Percentiles rank a stretch among this genome's conserved stretches.
These are phyloP conservation scores for Sapayoa aenigma DNA, from an alignment of 2,113 vertebrate genomes.

Conservation along the genomic window DNA sequence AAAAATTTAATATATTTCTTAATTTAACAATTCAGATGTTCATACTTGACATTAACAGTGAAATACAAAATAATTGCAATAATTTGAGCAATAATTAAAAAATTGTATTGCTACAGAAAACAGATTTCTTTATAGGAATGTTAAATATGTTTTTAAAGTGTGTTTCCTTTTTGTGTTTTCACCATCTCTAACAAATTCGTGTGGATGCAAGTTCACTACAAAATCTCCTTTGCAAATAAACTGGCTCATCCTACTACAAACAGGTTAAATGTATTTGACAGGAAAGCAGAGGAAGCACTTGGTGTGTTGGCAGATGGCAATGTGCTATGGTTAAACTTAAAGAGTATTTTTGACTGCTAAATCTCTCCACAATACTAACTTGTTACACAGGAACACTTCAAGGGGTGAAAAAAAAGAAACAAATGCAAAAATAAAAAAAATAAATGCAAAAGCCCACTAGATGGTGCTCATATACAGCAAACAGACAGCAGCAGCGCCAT, in stretches of 20 bases:
- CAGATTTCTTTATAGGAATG: background rate
- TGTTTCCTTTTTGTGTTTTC: background rate
- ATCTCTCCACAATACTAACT: background rate
- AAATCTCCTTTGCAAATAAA: background rate
- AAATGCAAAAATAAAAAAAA: background rate
- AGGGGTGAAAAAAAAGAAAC: rapidly evolving
- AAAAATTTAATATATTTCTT: background rate
- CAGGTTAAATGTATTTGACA: background rate
- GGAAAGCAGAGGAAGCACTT: background rate
- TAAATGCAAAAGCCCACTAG: background rate
- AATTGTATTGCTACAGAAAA: background rate
- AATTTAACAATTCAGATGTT: background rate
- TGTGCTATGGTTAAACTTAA: background rate
- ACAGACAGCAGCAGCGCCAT: background rate
- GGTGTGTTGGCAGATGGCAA: background rate
- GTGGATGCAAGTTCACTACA: background rate
- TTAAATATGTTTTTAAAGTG: rapidly evolving
- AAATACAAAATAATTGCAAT: background rate
- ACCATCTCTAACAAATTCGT: background rate
- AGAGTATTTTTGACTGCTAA: background rate
- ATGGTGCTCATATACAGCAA: background rate
- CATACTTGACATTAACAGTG: background rate
- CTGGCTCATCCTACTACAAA: background rate
- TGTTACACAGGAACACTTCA: background rate
- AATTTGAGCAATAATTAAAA: background rate